Base-by-base conservation (phyloP, 2,113 vertebrate genomes). In the human (Homo sapiens) region DNA sequence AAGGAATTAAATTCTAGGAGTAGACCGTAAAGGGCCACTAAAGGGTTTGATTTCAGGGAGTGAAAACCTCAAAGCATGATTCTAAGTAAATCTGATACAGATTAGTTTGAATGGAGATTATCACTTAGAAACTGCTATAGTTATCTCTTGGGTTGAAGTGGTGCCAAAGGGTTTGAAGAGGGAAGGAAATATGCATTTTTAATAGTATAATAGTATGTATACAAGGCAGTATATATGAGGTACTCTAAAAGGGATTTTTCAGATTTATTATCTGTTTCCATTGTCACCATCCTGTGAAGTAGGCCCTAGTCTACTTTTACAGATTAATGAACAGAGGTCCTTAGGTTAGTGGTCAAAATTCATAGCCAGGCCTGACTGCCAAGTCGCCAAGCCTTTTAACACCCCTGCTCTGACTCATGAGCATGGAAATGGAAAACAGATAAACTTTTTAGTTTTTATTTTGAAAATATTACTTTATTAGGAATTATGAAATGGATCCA, bases 401-500 rank as follows among this genome's bases (percentile, higher is more conserved):
- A 61, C 30, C 40, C 6, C 14, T 87, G 45, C 16, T 89, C 16
- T 95, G 66, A 79, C 20, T 93, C 48, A 93, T n/a, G 40, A 81
- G 16, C 72, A 4, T 92, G 35, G 50, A 89, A 72, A 73, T 73
- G 40, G 50, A 45, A 70, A 78, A 66, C 7, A 95, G 88, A 73
- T 86, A 22, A 79, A 86, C 3, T 43, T 96, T 68, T 89, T 84
- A 38, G 75, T 17, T 32, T 23, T 72, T 61, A 48, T 85, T 92
- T 94, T 75, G 43, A 40, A 40, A 32, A 48, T 75, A 40, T n/a
- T 82, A 25, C 20, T 72, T 95, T 52, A n/a, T 81, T 96, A 40
- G 23, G 57, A 81, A 93, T 93, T 81, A 68, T 93, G 78, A 75
- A 68, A 76, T 91, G 72, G 25, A 48, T 93, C 35, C 61, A 93